Base-by-base conservation (phyloP, 2,888 invertebrate genomes). In the Calameuta idolon region DNA sequence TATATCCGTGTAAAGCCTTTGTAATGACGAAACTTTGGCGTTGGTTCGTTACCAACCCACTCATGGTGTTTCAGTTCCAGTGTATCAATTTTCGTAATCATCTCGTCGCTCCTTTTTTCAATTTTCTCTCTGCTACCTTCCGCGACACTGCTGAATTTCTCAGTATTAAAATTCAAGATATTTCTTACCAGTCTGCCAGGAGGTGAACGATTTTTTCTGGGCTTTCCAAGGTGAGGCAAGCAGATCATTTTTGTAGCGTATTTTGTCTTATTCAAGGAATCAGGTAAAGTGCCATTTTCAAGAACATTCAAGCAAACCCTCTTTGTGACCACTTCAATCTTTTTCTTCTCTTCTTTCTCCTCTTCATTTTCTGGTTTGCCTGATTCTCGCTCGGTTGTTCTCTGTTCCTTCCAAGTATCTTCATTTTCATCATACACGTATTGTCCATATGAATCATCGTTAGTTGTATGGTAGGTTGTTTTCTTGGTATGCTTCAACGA, bases 271-370 rank as follows among this genome's bases (percentile, higher is more conserved):
- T 79, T 75, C 77, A 40, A 74, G 37, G 76, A 74, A 33, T 79
- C 71, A 5, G 74, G 15, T 33, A 78, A 69, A 30, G n/a, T 73
- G 9, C 79, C 76, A 79, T 79, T 75, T 31, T 79, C 75, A 40
- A 81, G 73, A 74, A 82, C 80, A n/a, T 81, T 83, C 40, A 87
- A 73, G 74, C 87, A 87, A 40, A 87, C 68, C 68, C 77, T 85
- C n/a, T 83, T 83, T 2, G 85, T 83, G 0, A 78, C 79, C 40
- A 75, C 73, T 77, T 77, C 40, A 74, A 23, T 12, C 35, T 37
- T 11, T 37, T 76, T 37, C 4, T 37, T 33, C 68, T 74, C 74
- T 12, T 30, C 68, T 23, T 1, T 31, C 30, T 37, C 74, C 33
- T 69, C 34, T 69, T 77, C 55, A 4, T 12, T 33, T 33, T 69